A percentile compares a stretch with the other conserved stretches of the same genome.
Conservation (phyloP, 2,113 vertebrate genomes). For the Emydura subglobosa region DNA sequence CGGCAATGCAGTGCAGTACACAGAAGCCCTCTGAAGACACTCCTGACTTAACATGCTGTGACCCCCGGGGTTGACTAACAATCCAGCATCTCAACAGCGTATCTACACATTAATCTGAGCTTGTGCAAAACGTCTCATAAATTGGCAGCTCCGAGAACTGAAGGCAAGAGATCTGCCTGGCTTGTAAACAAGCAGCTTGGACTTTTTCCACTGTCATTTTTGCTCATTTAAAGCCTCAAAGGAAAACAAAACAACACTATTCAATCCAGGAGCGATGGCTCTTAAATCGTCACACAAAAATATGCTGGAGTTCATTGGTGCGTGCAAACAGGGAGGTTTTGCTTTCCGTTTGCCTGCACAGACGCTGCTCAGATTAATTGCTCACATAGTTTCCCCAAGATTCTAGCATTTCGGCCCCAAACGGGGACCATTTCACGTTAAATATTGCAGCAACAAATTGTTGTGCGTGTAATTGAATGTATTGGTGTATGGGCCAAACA, state of each 20-base stretch:
- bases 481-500: background rate
- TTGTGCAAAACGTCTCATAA: background rate
- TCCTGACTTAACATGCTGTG: conserved; percentile 1
- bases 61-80: background rate
- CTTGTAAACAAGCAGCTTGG: accelerated
- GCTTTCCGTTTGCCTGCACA: background rate
- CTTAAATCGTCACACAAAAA: background rate
- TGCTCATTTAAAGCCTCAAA: conserved; percentile 5
- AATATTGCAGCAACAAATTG: conserved; percentile 52
- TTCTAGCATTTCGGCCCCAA: conserved; percentile 8
- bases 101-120: background rate
- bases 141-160: background rate
- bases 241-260: background rate
- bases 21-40: background rate
- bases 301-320: background rate
- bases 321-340: conserved; percentile 17
- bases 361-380: conserved; percentile 42
- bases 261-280: background rate
- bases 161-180: background rate
- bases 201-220: background rate
- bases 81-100: background rate
- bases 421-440: background rate
- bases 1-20: background rate
- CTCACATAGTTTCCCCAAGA: conserved; percentile 14
- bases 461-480: background rate